phyloP scores from a whole-genome alignment of 2,888 invertebrate genomes.

The Creontiades dilutus region DNA sequence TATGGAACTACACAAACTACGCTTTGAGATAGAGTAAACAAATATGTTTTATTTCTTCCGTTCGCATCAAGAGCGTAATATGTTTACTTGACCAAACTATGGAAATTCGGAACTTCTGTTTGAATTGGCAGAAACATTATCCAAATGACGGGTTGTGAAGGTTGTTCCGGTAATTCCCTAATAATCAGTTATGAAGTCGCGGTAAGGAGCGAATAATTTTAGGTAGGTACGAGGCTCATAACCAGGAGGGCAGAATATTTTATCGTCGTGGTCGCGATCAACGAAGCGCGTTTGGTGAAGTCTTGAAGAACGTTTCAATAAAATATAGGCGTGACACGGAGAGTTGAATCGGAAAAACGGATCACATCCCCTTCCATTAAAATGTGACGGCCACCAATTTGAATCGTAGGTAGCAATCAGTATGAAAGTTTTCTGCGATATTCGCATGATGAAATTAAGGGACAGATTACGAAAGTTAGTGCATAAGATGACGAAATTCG shows the following conservation, averaged over 20 bases:
- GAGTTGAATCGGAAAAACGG: not conserved
- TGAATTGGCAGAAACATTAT: not conserved
- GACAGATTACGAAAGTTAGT: not conserved
- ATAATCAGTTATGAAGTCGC: not conserved
- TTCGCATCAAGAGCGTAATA: too few species aligned
- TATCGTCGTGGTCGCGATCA: not conserved
- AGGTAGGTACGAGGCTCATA: too few species aligned
- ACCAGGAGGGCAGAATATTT: not conserved
- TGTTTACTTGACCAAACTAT: too few species aligned
- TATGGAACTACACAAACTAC: too few species aligned
- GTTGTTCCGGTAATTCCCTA: not conserved
- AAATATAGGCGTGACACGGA: not conserved
- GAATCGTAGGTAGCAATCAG: slow-evolving; percentile 7
- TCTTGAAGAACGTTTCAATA: not conserved
- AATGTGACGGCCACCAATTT: too few species aligned
- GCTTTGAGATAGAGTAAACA: too few species aligned
- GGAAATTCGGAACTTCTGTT: not conserved
- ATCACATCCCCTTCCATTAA: not conserved
- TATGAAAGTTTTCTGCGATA: not conserved
- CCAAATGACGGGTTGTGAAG: not conserved
- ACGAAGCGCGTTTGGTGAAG: not conserved
- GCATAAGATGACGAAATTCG: not conserved
- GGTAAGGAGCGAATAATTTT: too few species aligned
- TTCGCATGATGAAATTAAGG: not conserved
- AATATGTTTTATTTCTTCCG: too few species aligned